Conservation (phyloP, 1,140 invertebrate species). For the Drosophila sproati region DNA sequence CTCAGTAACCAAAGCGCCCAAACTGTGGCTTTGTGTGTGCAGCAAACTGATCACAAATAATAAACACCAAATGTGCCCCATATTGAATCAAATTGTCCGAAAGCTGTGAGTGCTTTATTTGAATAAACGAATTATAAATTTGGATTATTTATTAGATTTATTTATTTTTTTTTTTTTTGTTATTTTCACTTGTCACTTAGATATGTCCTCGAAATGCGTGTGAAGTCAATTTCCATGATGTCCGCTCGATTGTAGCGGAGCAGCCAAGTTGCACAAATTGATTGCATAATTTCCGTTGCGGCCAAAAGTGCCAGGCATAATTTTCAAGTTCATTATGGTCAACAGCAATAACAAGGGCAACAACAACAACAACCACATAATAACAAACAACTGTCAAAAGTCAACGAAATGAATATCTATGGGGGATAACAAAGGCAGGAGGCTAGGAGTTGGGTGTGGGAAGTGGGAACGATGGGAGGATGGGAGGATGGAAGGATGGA, state of each 20-base stretch:
- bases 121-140: constrained; percentile 5
- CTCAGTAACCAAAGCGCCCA: constrained; percentile 49
- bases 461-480: too few species aligned
- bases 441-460: background rate
- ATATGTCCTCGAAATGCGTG: constrained; percentile 32
- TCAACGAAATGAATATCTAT: constrained; percentile 35
- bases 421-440: background rate
- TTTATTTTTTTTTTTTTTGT: background rate
- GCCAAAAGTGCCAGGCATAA: constrained; percentile 49
- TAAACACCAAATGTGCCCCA: constrained; percentile 67
- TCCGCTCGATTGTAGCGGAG: constrained; percentile 31
- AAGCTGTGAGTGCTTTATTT: background rate
- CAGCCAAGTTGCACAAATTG: constrained; percentile 74
- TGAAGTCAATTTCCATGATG: constrained; percentile 31
- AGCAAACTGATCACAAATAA: constrained; percentile 67
- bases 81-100: constrained; percentile 24
- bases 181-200: constrained; percentile 21
- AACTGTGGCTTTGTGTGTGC: constrained; percentile 66
- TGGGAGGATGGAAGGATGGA: too few species aligned
- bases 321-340: constrained; percentile 74
- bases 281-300: constrained; percentile 76
- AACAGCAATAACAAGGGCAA: constrained; percentile 19
- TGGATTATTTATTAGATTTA: background rate
- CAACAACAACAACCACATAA: constrained; percentile 2
- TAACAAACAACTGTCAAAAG: constrained; percentile 42